Percentiles rank a stretch among this genome's conserved stretches.
Evolutionary conservation across 2,888 invertebrate species (phyloP).

Genomic region (Drosophila affinis): DNA sequence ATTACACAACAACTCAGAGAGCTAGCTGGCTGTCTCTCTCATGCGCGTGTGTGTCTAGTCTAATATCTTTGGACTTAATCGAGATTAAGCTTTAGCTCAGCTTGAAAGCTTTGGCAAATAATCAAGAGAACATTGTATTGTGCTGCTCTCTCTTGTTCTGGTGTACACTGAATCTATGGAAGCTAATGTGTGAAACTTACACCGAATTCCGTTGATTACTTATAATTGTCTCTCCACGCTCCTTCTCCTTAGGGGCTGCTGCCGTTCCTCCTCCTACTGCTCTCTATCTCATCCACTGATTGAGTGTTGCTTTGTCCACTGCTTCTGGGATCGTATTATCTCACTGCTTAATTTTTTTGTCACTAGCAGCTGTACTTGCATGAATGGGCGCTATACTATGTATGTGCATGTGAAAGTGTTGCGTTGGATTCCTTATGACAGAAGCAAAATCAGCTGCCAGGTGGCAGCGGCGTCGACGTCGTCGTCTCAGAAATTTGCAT

Average conservation of each 20-base stretch:
- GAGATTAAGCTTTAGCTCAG: background rate
- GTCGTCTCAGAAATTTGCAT: slow-evolving; percentile 32
- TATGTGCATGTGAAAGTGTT: slow-evolving; percentile 38
- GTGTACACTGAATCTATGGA: background rate
- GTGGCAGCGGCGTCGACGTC: slow-evolving; percentile 35
- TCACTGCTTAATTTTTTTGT: slow-evolving; percentile 18
- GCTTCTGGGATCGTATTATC: background rate
- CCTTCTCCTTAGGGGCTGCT: background rate
- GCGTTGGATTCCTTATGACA: slow-evolving; percentile 15
- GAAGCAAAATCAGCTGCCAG: slow-evolving; percentile 71
- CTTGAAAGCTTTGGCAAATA: background rate
- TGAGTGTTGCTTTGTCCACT: slow-evolving; percentile 10
- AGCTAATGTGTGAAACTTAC: slow-evolving; percentile 11
- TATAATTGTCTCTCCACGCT: background rate
- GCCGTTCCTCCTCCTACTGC: background rate
- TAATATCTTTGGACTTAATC: background rate
- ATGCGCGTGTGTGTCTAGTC: background rate
- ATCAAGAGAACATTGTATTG: background rate
- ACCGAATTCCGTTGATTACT: slow-evolving; percentile 10
- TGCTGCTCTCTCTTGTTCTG: background rate
- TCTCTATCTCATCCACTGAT: slow-evolving; percentile 26
- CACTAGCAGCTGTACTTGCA: slow-evolving; percentile 49
- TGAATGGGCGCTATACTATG: slow-evolving; percentile 17
- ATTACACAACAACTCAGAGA: background rate
- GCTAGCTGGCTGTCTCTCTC: background rate